Evolutionary conservation across 2,797 vertebrate species (phyloP), one percentile per base, ranked within the genome.

Genomic region (Cephalopachus bancanus): DNA sequence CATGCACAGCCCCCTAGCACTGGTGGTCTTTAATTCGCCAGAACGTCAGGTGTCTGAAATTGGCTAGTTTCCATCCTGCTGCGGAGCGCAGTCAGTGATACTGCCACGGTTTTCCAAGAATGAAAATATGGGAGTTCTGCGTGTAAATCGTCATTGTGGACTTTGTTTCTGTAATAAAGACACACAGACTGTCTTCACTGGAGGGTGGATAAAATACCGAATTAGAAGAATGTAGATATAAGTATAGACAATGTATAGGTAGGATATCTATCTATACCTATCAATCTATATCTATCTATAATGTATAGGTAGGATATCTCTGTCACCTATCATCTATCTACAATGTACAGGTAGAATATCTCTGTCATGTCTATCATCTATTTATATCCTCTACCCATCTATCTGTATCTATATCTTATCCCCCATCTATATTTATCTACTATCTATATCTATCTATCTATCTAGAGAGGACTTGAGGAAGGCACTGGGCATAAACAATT

Each of bases 131-230:
- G 53, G 16, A 51, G 64, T 85, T 83, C 62, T 59, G 20, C 14
- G 74, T 72, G 33, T 69, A 91, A 80, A 72, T 44, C 30, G n/a
- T 49, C 64, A 51, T 22, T 83, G 17, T 30, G 26, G 93, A 49
- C 69, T 91, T 71, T 83, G 62, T 91, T 96, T 92, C 30, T 87
- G n/a, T 88, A 71, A 37, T 93, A 55, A 96, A 89, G 33, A 62
- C 17, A 24, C 16, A 75, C 28, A 7, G 30, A 33, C 5, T 86
- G 5, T 80, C n/a, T 85, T 96, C 30, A 80, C 26, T 49, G 28
- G 20, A 62, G 24, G 20, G 69, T 67, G 28, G 9, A 55, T n/a
- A 78, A 80, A 93, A 91, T 76, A 44, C n/a, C n/a, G n/a, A 33
- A 74, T 16, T 57, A 49, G 44, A 93, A 71, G 12, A 93, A 3